Percentiles rank a stretch among this genome's conserved stretches.
phyloP scores from a whole-genome alignment of 37 sponge, comb jelly and placozoan species.

The Lycopodina hypogea region DNA sequence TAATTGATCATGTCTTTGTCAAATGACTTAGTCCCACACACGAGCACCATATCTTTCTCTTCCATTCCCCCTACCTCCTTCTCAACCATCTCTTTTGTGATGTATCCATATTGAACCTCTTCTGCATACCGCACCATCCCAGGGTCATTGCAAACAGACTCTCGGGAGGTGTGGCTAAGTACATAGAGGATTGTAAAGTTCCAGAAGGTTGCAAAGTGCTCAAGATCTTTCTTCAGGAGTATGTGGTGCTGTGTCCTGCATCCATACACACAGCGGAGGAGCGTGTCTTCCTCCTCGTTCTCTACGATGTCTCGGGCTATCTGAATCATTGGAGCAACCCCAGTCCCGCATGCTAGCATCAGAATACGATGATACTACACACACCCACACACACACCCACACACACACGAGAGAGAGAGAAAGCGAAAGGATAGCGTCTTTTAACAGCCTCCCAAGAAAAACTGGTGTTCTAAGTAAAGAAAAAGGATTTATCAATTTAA shows the following conservation, averaged over 20 bases:
- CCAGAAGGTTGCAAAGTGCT: slow-evolving; percentile 57
- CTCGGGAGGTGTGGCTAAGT: slow-evolving; percentile 17
- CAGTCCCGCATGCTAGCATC: slow-evolving; percentile 84
- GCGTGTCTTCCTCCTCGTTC: slow-evolving; percentile 77
- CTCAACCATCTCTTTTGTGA: slow-evolving; percentile 26
- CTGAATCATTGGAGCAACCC: slow-evolving; percentile 79
- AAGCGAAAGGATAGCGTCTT: neutral
- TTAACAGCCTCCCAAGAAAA: neutral
- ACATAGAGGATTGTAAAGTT: slow-evolving; percentile 60
- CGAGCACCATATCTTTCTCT: slow-evolving; percentile 12
- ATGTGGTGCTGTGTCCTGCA: slow-evolving; percentile 68
- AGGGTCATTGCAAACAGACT: slow-evolving; percentile 1
- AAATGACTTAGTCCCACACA: slow-evolving; percentile 79
- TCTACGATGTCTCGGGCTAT: slow-evolving; percentile 53
- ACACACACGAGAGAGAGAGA: too few relatives aligned
- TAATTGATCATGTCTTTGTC: slow-evolving; percentile 70
- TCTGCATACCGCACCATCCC: slow-evolving; percentile 58
- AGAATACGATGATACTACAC: slow-evolving; percentile 42
- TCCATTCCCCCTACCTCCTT: slow-evolving; percentile 8
- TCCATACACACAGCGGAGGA: slow-evolving; percentile 56
- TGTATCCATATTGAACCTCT: slow-evolving; percentile 36
- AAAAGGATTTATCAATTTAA: neutral
- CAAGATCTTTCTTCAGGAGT: slow-evolving; percentile 57
- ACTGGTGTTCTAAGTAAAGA: neutral
- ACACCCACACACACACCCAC: too few relatives aligned